Conservation (phyloP, 1,140 invertebrate species). For the Argopecten irradians region DNA sequence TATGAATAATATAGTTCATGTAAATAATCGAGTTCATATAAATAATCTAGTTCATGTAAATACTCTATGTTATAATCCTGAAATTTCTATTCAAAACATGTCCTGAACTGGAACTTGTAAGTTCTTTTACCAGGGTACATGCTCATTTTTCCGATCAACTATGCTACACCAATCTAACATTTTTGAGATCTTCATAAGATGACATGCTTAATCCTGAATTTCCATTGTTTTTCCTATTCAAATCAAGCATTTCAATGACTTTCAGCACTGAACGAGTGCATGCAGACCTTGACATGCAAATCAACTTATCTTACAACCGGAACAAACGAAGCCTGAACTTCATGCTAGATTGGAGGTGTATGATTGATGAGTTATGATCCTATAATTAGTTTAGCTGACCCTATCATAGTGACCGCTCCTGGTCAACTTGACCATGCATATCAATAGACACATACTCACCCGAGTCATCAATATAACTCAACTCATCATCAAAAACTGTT, state of each 20-base stretch:
- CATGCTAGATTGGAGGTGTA: neutral
- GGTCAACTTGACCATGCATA: conserved; percentile 21
- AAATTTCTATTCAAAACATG: neutral
- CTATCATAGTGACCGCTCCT: neutral
- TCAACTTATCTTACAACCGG: neutral
- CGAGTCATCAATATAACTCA: conserved; percentile 6
- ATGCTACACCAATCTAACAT: neutral
- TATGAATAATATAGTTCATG: too few relatives aligned
- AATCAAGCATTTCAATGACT: neutral
- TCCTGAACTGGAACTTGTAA: neutral
- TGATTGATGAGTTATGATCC: neutral
- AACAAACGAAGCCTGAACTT: neutral
- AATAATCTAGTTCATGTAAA: too few relatives aligned
- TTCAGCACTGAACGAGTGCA: neutral
- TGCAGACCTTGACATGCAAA: neutral
- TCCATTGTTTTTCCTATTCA: neutral
- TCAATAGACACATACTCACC: conserved; percentile 12
- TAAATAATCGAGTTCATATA: too few relatives aligned
- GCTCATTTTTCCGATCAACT: neutral
- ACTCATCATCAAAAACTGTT: conserved; percentile 18
- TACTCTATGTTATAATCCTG: too few relatives aligned
- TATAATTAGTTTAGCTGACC: neutral
- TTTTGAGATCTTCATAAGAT: neutral
- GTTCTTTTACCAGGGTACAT: neutral
- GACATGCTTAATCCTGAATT: neutral